A percentile compares a stretch with the other conserved stretches of the same genome.
Conservation (phyloP, 2,888 invertebrate species). For the Drosophila hawaiiensis region DNA sequence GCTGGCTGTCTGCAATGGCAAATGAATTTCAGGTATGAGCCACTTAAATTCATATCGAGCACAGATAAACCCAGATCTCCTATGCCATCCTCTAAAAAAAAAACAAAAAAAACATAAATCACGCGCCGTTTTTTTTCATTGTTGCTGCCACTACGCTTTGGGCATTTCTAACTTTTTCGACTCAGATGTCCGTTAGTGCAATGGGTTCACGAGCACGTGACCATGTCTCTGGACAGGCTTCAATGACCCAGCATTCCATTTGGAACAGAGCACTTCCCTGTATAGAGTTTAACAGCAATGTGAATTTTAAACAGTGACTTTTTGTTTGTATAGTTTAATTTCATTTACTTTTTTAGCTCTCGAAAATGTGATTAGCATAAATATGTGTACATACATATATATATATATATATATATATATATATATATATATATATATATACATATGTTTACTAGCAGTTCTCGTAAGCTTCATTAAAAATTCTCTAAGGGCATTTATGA, state of each 20-base stretch:
- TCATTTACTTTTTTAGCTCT: not conserved
- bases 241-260: slow-evolving; percentile 57
- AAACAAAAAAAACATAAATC: slow-evolving; percentile 60
- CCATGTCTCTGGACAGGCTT: slow-evolving; percentile 64
- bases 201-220: slow-evolving; percentile 64
- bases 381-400: not conserved
- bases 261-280: slow-evolving; percentile 13
- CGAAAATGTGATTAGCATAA: not conserved
- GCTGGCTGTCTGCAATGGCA: slow-evolving; percentile 71
- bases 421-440: not conserved
- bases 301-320: not conserved
- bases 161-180: slow-evolving; percentile 59
- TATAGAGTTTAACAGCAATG: not conserved
- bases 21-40: slow-evolving; percentile 74
- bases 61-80: slow-evolving; percentile 36
- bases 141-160: slow-evolving; percentile 51
- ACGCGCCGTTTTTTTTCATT: slow-evolving; percentile 47
- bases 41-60: slow-evolving; percentile 56
- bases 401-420: not conserved
- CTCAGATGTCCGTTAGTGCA: slow-evolving; percentile 66
- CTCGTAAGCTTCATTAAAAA: not conserved
- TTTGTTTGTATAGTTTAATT: not conserved
- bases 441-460: not conserved
- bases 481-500: not conserved
- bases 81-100: not conserved